Conservation (phyloP, 2,888 invertebrate species). For the Bruchidius siliquastri region DNA sequence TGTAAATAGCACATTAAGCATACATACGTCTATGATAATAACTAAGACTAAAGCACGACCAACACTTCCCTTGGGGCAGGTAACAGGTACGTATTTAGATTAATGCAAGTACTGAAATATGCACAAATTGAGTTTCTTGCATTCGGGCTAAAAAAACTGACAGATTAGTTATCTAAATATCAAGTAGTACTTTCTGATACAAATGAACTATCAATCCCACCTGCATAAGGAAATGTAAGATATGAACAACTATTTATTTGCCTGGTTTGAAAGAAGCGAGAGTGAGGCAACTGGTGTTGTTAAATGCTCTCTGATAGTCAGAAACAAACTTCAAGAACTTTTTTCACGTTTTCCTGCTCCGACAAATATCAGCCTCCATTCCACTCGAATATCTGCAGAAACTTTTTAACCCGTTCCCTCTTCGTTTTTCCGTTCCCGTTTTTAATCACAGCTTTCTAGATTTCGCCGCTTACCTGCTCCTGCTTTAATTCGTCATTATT, state of each 20-base stretch:
- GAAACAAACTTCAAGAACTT: neutral
- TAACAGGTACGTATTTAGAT: no score
- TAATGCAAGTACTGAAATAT: no score
- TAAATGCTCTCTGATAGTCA: neutral
- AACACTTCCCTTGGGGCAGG: no score
- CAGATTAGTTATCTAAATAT: no score
- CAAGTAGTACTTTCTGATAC: no score
- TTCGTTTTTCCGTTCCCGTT: constrained; percentile 31
- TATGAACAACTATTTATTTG: neutral
- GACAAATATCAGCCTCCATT: constrained; percentile 5
- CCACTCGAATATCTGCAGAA: constrained; percentile 18
- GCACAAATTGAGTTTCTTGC: no score
- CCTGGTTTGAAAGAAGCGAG: neutral
- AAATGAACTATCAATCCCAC: no score
- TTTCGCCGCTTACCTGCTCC: constrained; percentile 41
- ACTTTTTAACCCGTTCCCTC: constrained; percentile 27
- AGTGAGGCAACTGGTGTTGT: neutral
- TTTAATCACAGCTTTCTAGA: constrained; percentile 43
- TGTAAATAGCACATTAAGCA: no score
- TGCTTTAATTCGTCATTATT: constrained; percentile 51
- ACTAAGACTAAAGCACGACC: no score
- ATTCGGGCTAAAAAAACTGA: no score
- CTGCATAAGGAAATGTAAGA: no score
- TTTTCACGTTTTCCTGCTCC: neutral
- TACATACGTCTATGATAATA: no score